Base-by-base conservation (phyloP, 1,140 invertebrate genomes). In the Helicoverpa armigera region DNA sequence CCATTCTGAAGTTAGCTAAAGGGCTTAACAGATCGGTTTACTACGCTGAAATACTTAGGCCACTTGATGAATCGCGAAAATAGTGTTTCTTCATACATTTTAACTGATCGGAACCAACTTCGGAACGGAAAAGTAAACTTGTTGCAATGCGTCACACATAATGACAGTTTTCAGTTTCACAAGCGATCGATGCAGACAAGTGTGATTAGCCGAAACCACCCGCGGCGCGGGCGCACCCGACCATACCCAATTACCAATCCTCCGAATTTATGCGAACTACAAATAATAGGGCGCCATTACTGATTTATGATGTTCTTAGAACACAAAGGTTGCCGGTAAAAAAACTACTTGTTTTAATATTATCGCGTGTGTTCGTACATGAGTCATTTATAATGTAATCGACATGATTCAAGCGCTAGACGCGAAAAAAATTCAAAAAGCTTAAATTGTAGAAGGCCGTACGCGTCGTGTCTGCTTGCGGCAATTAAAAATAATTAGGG, bases 401-500 rank as follows among this genome's bases (percentile, higher is more conserved):
- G 85, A 81, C 74, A 78, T 86, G 89, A 90, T 89, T 87, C 88
- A 85, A 82, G 82, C 86, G 89, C 91, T 93, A 93, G 91, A 94
- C 92, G 88, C 88, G 88, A 92, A 93, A 94, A 94, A 94, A 94
- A 91, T 86, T 74, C 80, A 85, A 87, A 91, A 85, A 81, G 18
- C 80, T 88, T 87, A 86, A 89, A 87, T 87, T 90, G 88, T 89
- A 90, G 91, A 93, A 94, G 92, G 92, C 90, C 91, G 89, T 87
- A 88, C 85, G 84, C 86, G 82, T 85, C 85, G 84, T 85, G 85
- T 89, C 83, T 84, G 89, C 91, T 92, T 86, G 91, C 88, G 92
- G 91, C 91, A 94, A 94, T 94, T 94, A 94, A 94, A 94, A 94
- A 94, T 94, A 94, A 94, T 94, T 93, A 94, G 92, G 91, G 88